Evolutionary conservation across 1,140 invertebrate genomes (phyloP), one percentile per base, ranked within the genome.

Genomic region (Drosophila tristis): DNA sequence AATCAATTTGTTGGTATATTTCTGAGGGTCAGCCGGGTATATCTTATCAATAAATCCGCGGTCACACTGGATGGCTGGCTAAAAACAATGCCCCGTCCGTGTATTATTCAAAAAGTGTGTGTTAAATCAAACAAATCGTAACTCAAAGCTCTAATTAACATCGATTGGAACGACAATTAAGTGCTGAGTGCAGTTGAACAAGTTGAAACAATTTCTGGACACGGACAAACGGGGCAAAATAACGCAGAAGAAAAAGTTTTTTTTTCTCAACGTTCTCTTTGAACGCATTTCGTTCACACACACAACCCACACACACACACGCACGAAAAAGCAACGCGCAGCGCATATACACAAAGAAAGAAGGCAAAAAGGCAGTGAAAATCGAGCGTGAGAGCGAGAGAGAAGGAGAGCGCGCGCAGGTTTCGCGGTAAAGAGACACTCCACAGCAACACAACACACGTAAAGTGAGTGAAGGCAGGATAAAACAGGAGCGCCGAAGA

Each of bases 61-160:
- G 49, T 8, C 49, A 51, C 67, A 66, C 61, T 66, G 70, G 78
- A 73, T 71, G 62, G 75, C 74, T 78, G 78, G 75, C 74, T 80
- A 85, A 84, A 79, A 84, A 84, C 80, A 82, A 82, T 84, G 71
- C 60, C 80, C 79, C 80, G 70, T 84, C 68, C 72, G 76, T 67
- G 76, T 67, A 71, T 35, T 50, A 29, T 62, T 66, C 49, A 70
- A 80, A 63, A 76, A 76, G 59, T 75, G 62, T 61, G 70, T 67
- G 49, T 78, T 89, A 78, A 78, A 72, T 82, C 63, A 80, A 76
- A 67, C 63, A 65, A 82, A 63, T 68, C 58, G 70, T 72, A 58
- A 59, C 58, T 64, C 23, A 70, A 29, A 80, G 58, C 76, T 54
- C 72, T 61, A 45, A 78, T 72, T 45, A 54, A 63, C 62, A 67